Base-by-base conservation (phyloP, 92 coral and sea anemone species). In the Epizoanthus rinbou region DNA sequence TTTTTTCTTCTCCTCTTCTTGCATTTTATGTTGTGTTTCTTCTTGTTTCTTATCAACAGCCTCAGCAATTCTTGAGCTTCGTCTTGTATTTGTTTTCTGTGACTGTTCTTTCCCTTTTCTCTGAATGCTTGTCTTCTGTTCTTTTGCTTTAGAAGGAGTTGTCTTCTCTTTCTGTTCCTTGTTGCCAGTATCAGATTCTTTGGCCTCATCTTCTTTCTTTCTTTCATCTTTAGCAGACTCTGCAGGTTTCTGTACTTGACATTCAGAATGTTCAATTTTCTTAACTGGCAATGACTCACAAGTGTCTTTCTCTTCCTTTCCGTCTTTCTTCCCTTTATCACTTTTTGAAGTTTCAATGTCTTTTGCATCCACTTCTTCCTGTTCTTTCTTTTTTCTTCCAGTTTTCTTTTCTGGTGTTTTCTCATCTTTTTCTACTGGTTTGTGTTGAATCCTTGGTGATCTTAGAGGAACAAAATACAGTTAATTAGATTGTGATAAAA, bases 371-470 rank as follows among this genome's bases (percentile, higher is more conserved):
- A 45, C 24, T 64, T 84, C 85, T 56, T 70, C 88, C 50, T 69
- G 64, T 6, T 24, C 87, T 47, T 86, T 80, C 88, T 67, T 76
- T 69, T 72, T 80, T 23, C 47, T 79, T 18, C 69, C 88, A 64
- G 70, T 19, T 69, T 86, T 79, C 75, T 78, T 59, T 86, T 68
- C 69, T 19, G 8, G 18, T 47, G 74, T 53, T 5, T 83, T 85
- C 57, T 83, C 64, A 23, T 69, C 90, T 69, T 66, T 56, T 39
- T 58, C 72, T 31, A 67, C 13, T 57, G 85, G 64, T 53, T 83
- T 83, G 65, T 68, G 85, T 80, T 93, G 98, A 22, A 74, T 91
- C 81, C 98, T 91, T 14, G 98, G 87, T 78, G 98, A 93, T 78
- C 98, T 93, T 41, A 13, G 59, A 64, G 53, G 17, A 69, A 17